A percentile compares a stretch with the other conserved stretches of the same genome.
These are phyloP conservation scores for Drosophila affinis DNA, from an alignment of 2,888 invertebrate genomes.

Conservation along the genomic window DNA sequence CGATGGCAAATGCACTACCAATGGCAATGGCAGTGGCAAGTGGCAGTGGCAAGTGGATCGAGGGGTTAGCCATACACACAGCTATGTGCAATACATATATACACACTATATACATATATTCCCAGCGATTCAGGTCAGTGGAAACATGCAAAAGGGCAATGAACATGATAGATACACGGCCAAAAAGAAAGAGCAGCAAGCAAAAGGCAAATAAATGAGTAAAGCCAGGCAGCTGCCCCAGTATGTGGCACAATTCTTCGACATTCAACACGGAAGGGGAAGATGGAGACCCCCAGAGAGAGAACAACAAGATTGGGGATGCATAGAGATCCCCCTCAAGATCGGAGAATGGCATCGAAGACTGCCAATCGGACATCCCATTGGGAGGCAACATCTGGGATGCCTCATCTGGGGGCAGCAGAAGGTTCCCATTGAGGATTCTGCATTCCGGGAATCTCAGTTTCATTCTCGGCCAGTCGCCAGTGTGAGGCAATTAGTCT, in stretches of 20 bases:
- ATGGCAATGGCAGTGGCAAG: too few relatives aligned
- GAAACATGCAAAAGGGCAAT: slow-evolving; percentile 40
- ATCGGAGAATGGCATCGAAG: background rate
- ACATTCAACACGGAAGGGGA: background rate
- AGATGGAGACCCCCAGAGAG: background rate
- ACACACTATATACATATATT: background rate
- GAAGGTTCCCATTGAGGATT: background rate
- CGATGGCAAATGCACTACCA: background rate
- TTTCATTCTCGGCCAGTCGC: slow-evolving; percentile 3
- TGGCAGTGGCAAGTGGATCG: background rate
- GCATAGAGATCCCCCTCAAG: too few relatives aligned
- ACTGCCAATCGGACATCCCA: background rate
- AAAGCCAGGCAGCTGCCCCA: slow-evolving; percentile 6
- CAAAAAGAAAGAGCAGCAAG: slow-evolving; percentile 10
- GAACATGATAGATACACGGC: slow-evolving; percentile 39
- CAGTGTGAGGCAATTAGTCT: slow-evolving; percentile 18
- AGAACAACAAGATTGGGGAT: too few relatives aligned
- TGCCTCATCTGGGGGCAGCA: background rate
- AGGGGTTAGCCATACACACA: slow-evolving; percentile 26
- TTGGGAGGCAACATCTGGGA: background rate
- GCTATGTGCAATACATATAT: background rate
- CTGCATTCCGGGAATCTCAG: slow-evolving; percentile 31
- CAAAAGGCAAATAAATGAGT: slow-evolving; percentile 21
- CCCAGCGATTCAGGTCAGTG: slow-evolving; percentile 37
- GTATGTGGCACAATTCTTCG: background rate